A percentile compares a stretch with the other conserved stretches of the same genome.
Conservation (phyloP, 2,113 vertebrate species). For the Cynopterus brachyotis region DNA sequence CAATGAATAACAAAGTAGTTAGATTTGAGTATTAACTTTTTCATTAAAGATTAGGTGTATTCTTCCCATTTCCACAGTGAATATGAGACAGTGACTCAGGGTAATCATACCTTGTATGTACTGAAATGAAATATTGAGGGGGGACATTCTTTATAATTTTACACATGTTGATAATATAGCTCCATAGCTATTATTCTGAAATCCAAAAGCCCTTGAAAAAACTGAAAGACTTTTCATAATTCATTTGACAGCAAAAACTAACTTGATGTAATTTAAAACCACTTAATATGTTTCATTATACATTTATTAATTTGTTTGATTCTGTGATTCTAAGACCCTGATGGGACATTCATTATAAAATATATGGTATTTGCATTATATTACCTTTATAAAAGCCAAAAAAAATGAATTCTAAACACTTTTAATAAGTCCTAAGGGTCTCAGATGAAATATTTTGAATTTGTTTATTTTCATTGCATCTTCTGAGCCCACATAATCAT, state of each 20-base stretch:
- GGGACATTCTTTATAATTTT: neutral
- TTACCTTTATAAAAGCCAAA: slow-evolving; percentile 22
- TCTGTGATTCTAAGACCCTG: neutral
- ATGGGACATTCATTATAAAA: neutral
- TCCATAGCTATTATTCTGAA: neutral
- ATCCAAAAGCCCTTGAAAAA: neutral
- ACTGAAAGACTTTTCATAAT: neutral
- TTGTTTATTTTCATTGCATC: slow-evolving; percentile 9
- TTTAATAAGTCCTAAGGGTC: neutral
- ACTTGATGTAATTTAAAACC: neutral
- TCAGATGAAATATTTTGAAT: neutral
- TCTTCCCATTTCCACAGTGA: neutral
- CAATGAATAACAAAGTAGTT: neutral
- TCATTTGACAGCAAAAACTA: slow-evolving; percentile 19
- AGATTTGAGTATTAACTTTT: neutral
- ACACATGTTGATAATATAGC: neutral
- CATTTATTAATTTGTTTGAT: slow-evolving; percentile 6
- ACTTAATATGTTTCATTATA: neutral
- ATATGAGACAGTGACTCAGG: neutral
- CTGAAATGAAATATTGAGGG: neutral
- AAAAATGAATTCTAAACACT: neutral
- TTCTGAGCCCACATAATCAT: neutral
- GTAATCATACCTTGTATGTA: neutral
- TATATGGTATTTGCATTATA: neutral
- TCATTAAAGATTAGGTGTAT: slow-evolving; percentile 35